Conservation (phyloP, 1,140 invertebrate genomes). For the Panonychus citri region DNA sequence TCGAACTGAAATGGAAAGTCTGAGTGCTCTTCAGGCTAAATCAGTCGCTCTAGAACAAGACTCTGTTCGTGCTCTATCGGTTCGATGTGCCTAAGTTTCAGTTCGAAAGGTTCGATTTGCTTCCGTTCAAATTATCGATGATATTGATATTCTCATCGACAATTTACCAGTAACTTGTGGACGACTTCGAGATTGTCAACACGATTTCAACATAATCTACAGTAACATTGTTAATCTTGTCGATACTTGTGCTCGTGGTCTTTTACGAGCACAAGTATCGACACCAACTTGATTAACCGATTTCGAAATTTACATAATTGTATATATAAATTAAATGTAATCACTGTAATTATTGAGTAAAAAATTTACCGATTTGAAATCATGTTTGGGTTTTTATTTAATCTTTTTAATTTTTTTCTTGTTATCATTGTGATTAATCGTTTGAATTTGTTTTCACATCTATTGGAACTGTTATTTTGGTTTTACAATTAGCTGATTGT, state of each 20-base stretch:
- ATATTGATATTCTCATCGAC: slow-evolving; percentile 9
- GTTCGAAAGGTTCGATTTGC: slow-evolving; percentile 4
- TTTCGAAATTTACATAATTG: too few relatives aligned
- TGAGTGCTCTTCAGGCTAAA: slow-evolving; percentile 52
- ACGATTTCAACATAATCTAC: not conserved
- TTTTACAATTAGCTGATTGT: too few relatives aligned
- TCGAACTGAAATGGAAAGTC: slow-evolving; percentile 47
- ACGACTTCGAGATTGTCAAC: not conserved
- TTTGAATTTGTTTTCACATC: too few relatives aligned
- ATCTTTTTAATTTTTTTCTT: too few relatives aligned
- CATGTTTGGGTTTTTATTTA: too few relatives aligned
- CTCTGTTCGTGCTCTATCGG: slow-evolving; percentile 3
- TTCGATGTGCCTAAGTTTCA: slow-evolving; percentile 8
- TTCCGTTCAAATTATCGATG: slow-evolving; percentile 8
- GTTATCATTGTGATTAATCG: too few relatives aligned
- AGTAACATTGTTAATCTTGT: not conserved
- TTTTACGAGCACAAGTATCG: too few relatives aligned
- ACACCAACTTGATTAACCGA: too few relatives aligned
- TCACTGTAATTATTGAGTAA: too few relatives aligned
- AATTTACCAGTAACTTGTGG: not conserved
- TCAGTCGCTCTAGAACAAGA: slow-evolving; percentile 14
- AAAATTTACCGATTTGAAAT: too few relatives aligned
- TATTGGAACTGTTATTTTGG: too few relatives aligned
- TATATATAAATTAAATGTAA: too few relatives aligned
- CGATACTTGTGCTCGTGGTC: not conserved